Conservation (phyloP, 2,797 vertebrate genomes). For the Neosilurus mollespiculum region DNA sequence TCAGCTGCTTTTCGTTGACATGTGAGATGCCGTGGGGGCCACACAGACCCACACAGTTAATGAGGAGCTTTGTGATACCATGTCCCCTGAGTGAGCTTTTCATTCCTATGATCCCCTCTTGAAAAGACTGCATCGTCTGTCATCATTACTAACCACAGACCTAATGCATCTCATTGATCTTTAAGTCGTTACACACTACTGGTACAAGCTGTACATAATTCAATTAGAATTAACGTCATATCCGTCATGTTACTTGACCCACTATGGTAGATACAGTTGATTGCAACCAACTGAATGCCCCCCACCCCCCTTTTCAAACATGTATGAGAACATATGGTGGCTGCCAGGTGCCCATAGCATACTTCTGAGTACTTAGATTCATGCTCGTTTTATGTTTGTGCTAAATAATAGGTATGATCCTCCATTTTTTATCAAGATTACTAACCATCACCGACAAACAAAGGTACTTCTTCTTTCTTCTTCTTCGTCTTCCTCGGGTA, state of each 20-base stretch:
- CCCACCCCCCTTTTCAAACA: too few relatives aligned
- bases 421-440: too few relatives aligned
- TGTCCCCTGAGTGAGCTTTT: conserved; percentile 24
- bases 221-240: neutral
- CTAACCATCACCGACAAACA: too few relatives aligned
- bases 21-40: conserved; percentile 41
- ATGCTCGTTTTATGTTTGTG: too few relatives aligned
- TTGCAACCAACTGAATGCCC: too few relatives aligned
- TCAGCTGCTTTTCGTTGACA: conserved; percentile 47
- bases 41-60: conserved; percentile 32
- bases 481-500: too few relatives aligned
- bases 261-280: too few relatives aligned
- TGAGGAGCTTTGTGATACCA: conserved; percentile 33
- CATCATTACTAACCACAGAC: conserved; percentile 23
- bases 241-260: neutral
- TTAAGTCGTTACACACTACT: neutral
- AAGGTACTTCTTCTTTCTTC: too few relatives aligned
- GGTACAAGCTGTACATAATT: conserved; percentile 2
- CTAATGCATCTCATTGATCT: neutral
- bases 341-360: too few relatives aligned
- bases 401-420: too few relatives aligned
- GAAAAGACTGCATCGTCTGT: conserved; percentile 23
- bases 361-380: too few relatives aligned
- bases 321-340: too few relatives aligned
- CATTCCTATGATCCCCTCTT: conserved; percentile 16